Conservation (phyloP, 1,140 invertebrate species). For the Anastrepha obliqua region DNA sequence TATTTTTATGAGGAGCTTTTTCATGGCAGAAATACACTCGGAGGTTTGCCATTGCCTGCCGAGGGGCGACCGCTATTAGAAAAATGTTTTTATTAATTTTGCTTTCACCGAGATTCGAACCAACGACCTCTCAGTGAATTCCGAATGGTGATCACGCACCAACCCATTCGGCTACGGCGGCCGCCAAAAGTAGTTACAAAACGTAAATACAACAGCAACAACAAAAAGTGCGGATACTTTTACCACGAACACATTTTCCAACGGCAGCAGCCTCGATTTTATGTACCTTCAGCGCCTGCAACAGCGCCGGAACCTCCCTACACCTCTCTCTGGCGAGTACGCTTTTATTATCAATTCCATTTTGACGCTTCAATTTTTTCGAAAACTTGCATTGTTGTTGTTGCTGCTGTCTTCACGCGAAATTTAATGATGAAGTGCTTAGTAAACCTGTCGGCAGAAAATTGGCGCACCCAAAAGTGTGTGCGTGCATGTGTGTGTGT, state of each 20-base stretch:
- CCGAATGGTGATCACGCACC: too few relatives aligned
- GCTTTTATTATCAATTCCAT: constrained; percentile 30
- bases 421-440: constrained; percentile 48
- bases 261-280: background rate
- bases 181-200: background rate
- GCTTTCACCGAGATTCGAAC: too few relatives aligned
- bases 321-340: background rate
- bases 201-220: background rate
- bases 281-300: background rate
- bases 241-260: background rate
- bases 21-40: too few relatives aligned
- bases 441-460: constrained; percentile 11
- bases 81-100: too few relatives aligned
- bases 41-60: too few relatives aligned
- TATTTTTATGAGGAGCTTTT: too few relatives aligned
- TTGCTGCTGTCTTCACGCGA: constrained; percentile 7
- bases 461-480: constrained; percentile 41
- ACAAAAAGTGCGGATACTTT: background rate
- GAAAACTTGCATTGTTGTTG: background rate
- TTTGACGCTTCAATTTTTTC: constrained; percentile 1
- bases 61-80: too few relatives aligned
- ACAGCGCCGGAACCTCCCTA: background rate
- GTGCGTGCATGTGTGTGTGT: background rate
- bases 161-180: too few relatives aligned
- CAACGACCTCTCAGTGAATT: too few relatives aligned